These are phyloP conservation scores for Alosa sapidissima DNA, from an alignment of 2,797 vertebrate species.

Conservation along the genomic window DNA sequence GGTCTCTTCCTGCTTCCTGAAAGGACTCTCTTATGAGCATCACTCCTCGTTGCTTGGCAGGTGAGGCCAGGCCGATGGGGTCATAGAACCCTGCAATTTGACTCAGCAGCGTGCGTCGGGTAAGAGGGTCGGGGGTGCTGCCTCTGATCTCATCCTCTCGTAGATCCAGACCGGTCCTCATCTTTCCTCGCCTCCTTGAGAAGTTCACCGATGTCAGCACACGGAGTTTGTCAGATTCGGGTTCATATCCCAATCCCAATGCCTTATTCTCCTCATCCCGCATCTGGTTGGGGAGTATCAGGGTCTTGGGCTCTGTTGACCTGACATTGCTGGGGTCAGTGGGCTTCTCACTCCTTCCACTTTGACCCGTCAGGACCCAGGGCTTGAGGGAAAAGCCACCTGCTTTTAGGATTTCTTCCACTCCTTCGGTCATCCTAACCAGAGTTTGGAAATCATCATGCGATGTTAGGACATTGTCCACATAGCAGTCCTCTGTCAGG, in stretches of 20 bases:
- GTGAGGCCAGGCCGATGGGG: neutral
- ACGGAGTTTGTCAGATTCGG: neutral
- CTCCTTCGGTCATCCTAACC: neutral
- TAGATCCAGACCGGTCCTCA: neutral
- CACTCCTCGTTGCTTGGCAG: neutral
- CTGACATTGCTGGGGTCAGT: neutral
- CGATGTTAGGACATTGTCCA: neutral
- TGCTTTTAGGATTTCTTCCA: neutral
- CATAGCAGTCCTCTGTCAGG: neutral
- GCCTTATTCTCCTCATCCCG: neutral
- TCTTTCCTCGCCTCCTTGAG: neutral
- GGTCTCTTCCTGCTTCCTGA: neutral
- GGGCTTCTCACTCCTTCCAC: neutral
- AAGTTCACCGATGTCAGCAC: neutral
- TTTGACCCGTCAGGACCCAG: neutral
- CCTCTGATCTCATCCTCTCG: neutral
- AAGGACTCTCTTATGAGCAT: neutral
- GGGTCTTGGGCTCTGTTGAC: neutral
- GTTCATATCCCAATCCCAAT: neutral
- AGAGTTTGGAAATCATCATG: neutral
- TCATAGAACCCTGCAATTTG: neutral
- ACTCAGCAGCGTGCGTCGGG: neutral
- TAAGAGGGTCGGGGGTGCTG: neutral
- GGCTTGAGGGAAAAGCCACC: neutral
- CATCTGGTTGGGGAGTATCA: neutral